Base-by-base conservation (phyloP, 2,888 invertebrate species). In the Dexiosoma caninum region DNA sequence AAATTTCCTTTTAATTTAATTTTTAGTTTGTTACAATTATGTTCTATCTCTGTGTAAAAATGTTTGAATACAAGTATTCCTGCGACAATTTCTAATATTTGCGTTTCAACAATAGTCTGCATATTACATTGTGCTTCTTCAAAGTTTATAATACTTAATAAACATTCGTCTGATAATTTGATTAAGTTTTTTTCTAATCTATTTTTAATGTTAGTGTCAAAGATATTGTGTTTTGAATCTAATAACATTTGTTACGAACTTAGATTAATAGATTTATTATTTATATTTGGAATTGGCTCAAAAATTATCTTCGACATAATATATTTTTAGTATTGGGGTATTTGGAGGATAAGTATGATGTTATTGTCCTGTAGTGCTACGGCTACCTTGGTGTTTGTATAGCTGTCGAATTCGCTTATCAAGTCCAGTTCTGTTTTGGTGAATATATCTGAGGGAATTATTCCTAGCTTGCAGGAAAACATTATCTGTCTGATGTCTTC, bases 231-330 rank as follows among this genome's bases (percentile, higher is more conserved):
- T 7, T 53, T 10, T 16, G 32, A 53, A 32, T 53, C 32, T 32
- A 53, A 7, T 1, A 32, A 32, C 21, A 35, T 42, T 72, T 72
- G 19, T 7, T 71, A 60, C 7, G 21, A n/a, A 46, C 44, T 57
- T 37, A 53, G 10, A 30, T 40, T 27, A 35, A 21, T 72, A 60
- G 30, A 53, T 14, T 53, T 53, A 53, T 53, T 74, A 53, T 79
- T 40, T 57, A 55, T 69, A 37, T 27, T 57, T 69, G 69, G 46
- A 55, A 62, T 72, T 74, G 62, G 49, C 62, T 35, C 62, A 71
- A 59, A 78, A 51, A 66, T 78, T 72, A 72, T 53, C 35, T 60
- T 42, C 53, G 74, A 19, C 12, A 53, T 49, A 69, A 49, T 40
- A 53, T 53, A 5, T 9, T 51, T 1, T 27, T 23, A 51, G 14